Percentiles rank a stretch among this genome's conserved stretches.
Evolutionary conservation across 2,888 invertebrate species (phyloP).

Genomic region (Megamerina dolium): DNA sequence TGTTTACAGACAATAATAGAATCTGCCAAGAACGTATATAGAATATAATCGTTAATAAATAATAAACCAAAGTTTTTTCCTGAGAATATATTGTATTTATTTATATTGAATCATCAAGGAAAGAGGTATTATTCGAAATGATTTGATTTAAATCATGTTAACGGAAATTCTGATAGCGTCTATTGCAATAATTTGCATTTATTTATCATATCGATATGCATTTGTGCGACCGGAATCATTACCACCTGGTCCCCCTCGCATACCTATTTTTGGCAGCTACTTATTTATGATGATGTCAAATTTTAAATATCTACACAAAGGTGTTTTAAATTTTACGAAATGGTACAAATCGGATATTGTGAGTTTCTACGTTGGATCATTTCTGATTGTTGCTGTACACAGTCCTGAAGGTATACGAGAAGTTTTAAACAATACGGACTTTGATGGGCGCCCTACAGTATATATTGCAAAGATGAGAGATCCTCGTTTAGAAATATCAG

Average conservation of each 20-base stretch:
- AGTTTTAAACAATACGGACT: constrained; percentile 55
- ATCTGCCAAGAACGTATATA: no score
- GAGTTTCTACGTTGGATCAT: constrained; percentile 54
- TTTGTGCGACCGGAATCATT: constrained; percentile 51
- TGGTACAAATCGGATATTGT: constrained; percentile 58
- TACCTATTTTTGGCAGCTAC: constrained; percentile 61
- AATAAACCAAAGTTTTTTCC: no score
- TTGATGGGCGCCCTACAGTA: constrained; percentile 57
- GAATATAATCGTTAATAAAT: no score
- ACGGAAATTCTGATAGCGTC: constrained; percentile 41
- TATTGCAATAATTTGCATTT: constrained; percentile 42
- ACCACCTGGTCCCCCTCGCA: constrained; percentile 60
- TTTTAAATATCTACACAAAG: constrained; percentile 52
- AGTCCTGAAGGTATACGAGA: constrained; percentile 55
- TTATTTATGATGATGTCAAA: constrained; percentile 54
- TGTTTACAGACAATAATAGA: no score
- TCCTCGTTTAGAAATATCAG: constrained; percentile 36
- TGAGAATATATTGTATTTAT: no score
- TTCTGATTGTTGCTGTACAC: constrained; percentile 53
- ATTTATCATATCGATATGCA: constrained; percentile 45
- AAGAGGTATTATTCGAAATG: no score
- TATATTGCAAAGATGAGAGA: constrained; percentile 52
- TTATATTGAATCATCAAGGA: no score
- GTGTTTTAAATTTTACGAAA: constrained; percentile 51
- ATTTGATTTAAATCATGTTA: no score